These are phyloP conservation scores for Drosophila antonietae DNA, from an alignment of 2,888 invertebrate genomes.

Conservation along the genomic window DNA sequence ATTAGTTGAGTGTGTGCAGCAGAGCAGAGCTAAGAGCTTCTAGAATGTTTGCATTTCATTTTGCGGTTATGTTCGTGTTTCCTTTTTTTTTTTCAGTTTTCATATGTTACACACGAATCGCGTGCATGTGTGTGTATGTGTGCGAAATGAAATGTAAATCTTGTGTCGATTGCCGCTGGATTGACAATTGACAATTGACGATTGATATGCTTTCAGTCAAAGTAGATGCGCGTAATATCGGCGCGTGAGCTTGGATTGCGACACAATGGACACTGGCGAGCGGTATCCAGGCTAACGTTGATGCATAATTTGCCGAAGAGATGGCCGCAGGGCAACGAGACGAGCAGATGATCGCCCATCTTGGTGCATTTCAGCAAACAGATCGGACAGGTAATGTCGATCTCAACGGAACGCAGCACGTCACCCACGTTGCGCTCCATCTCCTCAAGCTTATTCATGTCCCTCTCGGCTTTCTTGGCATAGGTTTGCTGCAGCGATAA, in stretches of 20 bases:
- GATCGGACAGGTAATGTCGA: background rate
- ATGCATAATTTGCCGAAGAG: background rate
- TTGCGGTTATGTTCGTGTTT: background rate
- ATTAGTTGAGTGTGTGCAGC: background rate
- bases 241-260: background rate
- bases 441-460: background rate
- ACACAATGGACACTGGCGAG: background rate
- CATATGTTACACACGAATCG: no score
- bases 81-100: no score
- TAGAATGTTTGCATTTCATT: background rate
- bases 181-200: no score
- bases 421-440: background rate
- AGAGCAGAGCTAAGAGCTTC: background rate
- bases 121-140: no score
- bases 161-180: no score
- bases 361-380: background rate
- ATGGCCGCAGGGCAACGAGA: background rate
- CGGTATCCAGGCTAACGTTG: accelerated
- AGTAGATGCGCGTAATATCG: background rate
- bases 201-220: no score
- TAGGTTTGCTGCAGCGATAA: background rate
- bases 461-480: accelerated
- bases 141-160: background rate
- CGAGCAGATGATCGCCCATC: background rate
- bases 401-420: background rate